Base-by-base conservation (phyloP, 1,140 invertebrate genomes). In the Proales similis region DNA sequence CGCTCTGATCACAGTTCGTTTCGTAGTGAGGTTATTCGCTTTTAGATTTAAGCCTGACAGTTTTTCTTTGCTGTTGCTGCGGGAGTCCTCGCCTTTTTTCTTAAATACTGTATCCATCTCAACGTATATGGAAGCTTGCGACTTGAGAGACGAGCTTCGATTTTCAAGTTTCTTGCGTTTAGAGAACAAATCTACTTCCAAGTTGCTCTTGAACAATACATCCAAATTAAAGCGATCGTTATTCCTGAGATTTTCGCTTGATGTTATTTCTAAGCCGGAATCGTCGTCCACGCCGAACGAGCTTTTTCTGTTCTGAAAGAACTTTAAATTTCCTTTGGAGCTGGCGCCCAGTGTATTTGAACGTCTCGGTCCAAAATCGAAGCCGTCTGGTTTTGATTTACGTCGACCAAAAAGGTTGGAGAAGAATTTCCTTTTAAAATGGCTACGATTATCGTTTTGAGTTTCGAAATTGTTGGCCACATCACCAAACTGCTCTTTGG, bases 301-400 rank as follows among this genome's bases (percentile, higher is more conserved):
- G 9, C 33, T 36, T 14, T 36, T 36, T 36, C 14, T 36, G 9
- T 36, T 36, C 9, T 9, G 33, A 36, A 36, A 36, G 14, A 36
- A 36, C 9, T 36, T 36, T 9, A 36, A 36, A 9, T 36, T 36
- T 36, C 33, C 14, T 36, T 36, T 36, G 14, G 33, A 5, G 14
- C 19, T 36, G 12, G 49, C 38, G 32, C 42, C 49, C 4, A 53
- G 32, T 36, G 49, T 53, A 11, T 27, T 20, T 39, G 33, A 39
- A 22, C 49, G 49, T 24, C 49, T 32, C n/a, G n/a, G n/a, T n/a
- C n/a, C n/a, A 17, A n/a, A 20, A 12, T 14, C 22, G 48, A 30
- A 19, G n/a, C 22, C 1, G 33, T 46, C 4, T n/a, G n/a, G n/a
- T n/a, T n/a, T n/a, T n/a, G n/a, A n/a, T n/a, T n/a, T n/a, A n/a